A percentile compares a stretch with the other conserved stretches of the same genome.
Evolutionary conservation across 2,888 invertebrate genomes (phyloP).

Genomic region (Amorpha juglandis): DNA sequence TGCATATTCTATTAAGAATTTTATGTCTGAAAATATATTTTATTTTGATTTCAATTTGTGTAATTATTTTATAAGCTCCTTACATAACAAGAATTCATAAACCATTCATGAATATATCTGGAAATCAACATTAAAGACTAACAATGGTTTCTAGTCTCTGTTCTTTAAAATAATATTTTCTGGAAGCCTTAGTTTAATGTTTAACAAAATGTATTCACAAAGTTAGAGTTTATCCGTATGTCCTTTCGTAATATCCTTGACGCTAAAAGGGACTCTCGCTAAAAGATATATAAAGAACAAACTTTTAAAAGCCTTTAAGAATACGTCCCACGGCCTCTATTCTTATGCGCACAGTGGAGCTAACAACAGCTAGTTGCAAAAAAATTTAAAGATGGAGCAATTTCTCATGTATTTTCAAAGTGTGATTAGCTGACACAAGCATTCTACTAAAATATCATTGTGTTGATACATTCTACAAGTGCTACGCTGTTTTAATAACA

Average conservation of each 20-base stretch:
- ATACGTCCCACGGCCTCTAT: neutral
- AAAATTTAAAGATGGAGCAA: no score
- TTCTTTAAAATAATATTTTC: no score
- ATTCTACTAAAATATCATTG: no score
- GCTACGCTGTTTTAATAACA: no score
- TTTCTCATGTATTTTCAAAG: no score
- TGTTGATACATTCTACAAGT: no score
- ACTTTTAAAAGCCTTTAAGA: neutral
- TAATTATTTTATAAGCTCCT: neutral
- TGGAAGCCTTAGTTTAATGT: neutral
- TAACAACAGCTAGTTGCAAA: no score
- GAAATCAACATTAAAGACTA: no score
- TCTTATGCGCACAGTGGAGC: neutral
- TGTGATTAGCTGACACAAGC: no score
- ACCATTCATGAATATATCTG: no score
- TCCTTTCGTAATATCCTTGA: neutral
- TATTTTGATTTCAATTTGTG: conserved; percentile 2
- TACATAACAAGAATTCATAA: no score
- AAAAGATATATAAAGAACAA: neutral
- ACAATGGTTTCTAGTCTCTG: no score
- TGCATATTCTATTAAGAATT: conserved; percentile 15
- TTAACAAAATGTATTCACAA: neutral
- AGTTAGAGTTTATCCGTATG: neutral
- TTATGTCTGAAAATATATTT: conserved; percentile 11
- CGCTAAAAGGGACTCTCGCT: neutral